Percentiles rank a stretch among this genome's conserved stretches.
These are phyloP conservation scores for Lepidonotus clava DNA, from an alignment of 2,888 invertebrate genomes.

Conservation along the genomic window DNA sequence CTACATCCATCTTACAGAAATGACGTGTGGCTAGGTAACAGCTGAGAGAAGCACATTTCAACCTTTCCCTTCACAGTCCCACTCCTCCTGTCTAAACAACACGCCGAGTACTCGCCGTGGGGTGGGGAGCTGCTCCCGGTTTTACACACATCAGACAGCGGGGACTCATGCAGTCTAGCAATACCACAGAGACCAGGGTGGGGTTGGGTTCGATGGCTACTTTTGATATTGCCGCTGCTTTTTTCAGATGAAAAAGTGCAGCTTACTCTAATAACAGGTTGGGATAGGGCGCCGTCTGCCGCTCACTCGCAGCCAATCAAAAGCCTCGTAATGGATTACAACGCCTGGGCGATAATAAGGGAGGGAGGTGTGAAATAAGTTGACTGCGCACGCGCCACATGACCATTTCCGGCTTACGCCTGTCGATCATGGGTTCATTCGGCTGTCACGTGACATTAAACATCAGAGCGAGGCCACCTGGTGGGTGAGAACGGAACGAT, in stretches of 20 bases:
- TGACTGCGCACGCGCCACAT: slow-evolving; percentile 36
- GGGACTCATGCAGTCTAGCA: too few species aligned
- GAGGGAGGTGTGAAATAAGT: slow-evolving; percentile 38
- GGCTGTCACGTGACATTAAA: slow-evolving; percentile 46
- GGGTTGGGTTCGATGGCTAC: not conserved
- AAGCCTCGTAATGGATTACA: slow-evolving; percentile 19
- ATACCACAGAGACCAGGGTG: too few species aligned
- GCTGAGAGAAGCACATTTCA: too few species aligned
- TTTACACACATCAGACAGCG: too few species aligned
- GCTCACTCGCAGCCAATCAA: not conserved
- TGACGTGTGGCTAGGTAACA: too few species aligned
- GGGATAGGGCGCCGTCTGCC: too few species aligned
- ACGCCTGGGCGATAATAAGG: slow-evolving; percentile 49
- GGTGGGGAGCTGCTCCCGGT: too few species aligned
- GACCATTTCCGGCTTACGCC: slow-evolving; percentile 30
- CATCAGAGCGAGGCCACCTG: slow-evolving; percentile 2
- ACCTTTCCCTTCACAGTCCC: too few species aligned
- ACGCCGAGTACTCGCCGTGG: too few species aligned
- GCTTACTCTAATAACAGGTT: slow-evolving; percentile 21
- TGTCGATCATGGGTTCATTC: slow-evolving; percentile 14
- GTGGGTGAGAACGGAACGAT: not conserved
- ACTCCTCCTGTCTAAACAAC: too few species aligned
- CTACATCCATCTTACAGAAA: too few species aligned
- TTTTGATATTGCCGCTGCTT: slow-evolving; percentile 31
- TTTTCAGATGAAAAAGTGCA: slow-evolving; percentile 36